Evolutionary conservation across 2,113 vertebrate genomes (phyloP), one percentile per base, ranked within the genome.

Genomic region (Xiphophorus maculatus): DNA sequence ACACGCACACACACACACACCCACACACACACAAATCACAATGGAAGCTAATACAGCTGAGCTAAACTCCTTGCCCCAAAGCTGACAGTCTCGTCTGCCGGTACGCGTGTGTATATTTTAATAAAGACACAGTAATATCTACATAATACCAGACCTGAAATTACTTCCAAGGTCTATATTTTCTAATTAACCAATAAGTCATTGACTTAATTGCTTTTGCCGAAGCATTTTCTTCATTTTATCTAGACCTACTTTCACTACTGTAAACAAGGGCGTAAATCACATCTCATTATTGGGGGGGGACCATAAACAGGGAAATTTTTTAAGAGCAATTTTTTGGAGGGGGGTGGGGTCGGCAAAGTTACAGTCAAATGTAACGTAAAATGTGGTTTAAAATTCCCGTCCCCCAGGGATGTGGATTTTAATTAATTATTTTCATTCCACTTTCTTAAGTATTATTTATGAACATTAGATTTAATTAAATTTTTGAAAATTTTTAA

Each of bases 21-120:
- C 83, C 74, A 74, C 65, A 44, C 67, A 44, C 25, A 14, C 60
- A 33, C 28, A 54, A 65, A 9, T 54, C 64, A 68, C 83, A 87
- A 64, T 58, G 61, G 42, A 66, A 69, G 30, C 82, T 66, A 69
- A 74, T 35, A 67, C 33, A 66, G 71, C 67, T 17, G 19, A 51
- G 73, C 12, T 67, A 76, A 32, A 76, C 66, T 64, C 40, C 27
- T 32, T 69, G 66, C 40, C 83, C 78, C 60, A 30, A 40, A 71
- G 75, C 60, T 84, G 73, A 87, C 77, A 77, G 32, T 33, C 60
- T 80, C 30, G n/a, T 77, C 75, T 74, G 73, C 44, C 69, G 17
- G 17, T 51, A 28, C 69, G 66, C 62, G 65, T 66, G 32, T 83
- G 64, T 58, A 37, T 58, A 74, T 68, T 70, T 69, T 79, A 51